Base-by-base conservation (phyloP, 2,888 invertebrate genomes). In the Orthosia gracilis region DNA sequence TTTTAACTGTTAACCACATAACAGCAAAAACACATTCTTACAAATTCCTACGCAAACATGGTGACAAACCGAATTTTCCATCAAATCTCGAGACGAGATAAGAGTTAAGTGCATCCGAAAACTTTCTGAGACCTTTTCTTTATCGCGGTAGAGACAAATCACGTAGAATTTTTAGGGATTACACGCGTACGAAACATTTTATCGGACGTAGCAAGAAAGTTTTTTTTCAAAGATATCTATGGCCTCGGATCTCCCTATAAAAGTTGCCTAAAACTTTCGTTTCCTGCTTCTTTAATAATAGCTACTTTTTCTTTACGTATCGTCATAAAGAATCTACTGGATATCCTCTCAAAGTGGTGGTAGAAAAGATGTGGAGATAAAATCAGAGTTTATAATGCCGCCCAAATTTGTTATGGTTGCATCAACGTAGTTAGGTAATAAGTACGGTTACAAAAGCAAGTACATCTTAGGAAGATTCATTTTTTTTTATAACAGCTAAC, bases 141-240 rank as follows among this genome's bases (percentile, higher is more conserved):
- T 94, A 94, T 94, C 94, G 89, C 86, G 85, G 87, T 85, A 82
- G 89, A 93, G 91, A 95, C 93, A 94, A 94, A 94, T 94, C 93
- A 94, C 93, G 90, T 80, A 89, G 92, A 92, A 92, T 93, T 91
- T 90, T 81, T 73, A 79, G 85, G 94, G 94, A 94, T 95, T 94
- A 94, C 93, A 92, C 88, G 91, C 91, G 92, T 90, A 92, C 92
- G 89, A 93, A 94, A 94, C 94, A 94, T 94, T 94, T 95, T 94
- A 95, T 94, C 94, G 91, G 91, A 89, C 85, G 84, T 87, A 80
- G 86, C 87, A 88, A 87, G 79, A 90, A 94, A 94, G 88, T 94
- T 94, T 91, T 79, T n/a, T 92, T 91, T 90, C 89, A 88, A 88
- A 89, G 91, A 93, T 92, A 94, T 93, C 94, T 92, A 89, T 93